Percentiles rank a stretch among this genome's conserved stretches.
Conservation (phyloP, 1,140 invertebrate species). For the Lepidotrigona ventralis region DNA sequence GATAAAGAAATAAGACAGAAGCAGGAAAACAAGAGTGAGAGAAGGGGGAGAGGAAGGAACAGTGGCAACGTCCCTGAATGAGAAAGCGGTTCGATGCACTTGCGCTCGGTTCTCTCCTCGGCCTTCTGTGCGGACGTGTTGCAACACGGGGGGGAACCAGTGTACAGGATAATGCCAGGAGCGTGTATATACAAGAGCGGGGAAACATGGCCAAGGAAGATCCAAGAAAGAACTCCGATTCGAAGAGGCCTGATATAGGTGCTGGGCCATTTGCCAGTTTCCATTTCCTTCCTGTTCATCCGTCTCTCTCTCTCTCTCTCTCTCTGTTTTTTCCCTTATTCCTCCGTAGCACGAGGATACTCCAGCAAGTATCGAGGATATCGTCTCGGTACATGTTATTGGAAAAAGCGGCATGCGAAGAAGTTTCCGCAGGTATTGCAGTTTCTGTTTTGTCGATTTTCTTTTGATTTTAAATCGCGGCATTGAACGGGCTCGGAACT, state of each 20-base stretch:
- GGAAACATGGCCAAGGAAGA: slow-evolving; percentile 16
- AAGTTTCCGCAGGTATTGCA: neutral
- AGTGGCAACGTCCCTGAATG: slow-evolving; percentile 53
- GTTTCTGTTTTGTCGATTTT: neutral
- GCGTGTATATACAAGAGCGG: slow-evolving; percentile 37
- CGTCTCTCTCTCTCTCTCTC: neutral
- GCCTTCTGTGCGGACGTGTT: slow-evolving; percentile 27
- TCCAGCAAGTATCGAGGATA: neutral
- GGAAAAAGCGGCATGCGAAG: neutral
- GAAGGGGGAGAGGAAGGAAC: neutral
- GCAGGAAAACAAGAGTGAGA: neutral
- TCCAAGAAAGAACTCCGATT: slow-evolving; percentile 37
- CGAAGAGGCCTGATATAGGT: slow-evolving; percentile 64
- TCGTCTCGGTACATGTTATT: neutral
- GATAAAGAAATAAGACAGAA: neutral
- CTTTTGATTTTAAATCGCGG: no score
- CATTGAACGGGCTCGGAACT: no score
- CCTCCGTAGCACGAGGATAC: neutral
- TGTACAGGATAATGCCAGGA: slow-evolving; percentile 54
- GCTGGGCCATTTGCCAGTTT: slow-evolving; percentile 54
- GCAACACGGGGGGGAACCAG: slow-evolving; percentile 45
- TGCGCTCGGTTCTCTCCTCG: neutral
- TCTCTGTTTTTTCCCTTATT: neutral
- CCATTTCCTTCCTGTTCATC: neutral
- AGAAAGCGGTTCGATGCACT: slow-evolving; percentile 61